A percentile compares a stretch with the other conserved stretches of the same genome.
phyloP scores from a whole-genome alignment of 1,140 invertebrate species.

The Cyclargus thomasi region DNA sequence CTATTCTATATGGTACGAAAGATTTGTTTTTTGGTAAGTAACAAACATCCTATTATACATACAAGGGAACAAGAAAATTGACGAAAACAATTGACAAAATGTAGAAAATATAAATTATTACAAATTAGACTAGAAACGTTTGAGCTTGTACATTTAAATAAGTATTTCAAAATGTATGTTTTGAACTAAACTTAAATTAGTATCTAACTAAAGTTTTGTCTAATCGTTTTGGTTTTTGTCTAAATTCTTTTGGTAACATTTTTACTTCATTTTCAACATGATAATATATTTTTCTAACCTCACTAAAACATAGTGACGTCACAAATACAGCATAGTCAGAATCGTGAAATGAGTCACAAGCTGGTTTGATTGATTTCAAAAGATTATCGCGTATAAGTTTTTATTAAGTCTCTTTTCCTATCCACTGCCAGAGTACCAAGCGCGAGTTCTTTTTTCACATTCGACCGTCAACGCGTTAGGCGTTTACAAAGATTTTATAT shows the following conservation, averaged over 20 bases:
- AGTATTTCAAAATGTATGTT: background rate
- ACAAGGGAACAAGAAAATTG: slow-evolving; percentile 27
- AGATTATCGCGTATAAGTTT: no score
- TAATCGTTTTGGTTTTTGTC: background rate
- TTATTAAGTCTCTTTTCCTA: no score
- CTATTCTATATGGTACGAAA: background rate
- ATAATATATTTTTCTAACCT: background rate
- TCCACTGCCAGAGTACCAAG: no score
- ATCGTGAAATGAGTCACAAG: no score
- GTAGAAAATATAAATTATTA: slow-evolving; percentile 24
- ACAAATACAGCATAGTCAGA: no score
- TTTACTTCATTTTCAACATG: background rate
- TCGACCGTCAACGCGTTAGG: no score
- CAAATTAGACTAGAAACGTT: background rate
- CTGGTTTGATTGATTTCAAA: no score
- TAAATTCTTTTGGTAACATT: background rate
- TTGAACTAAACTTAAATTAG: background rate
- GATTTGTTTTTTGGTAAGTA: background rate
- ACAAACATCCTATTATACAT: background rate
- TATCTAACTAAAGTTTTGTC: background rate
- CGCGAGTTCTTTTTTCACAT: no score
- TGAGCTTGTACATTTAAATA: background rate
- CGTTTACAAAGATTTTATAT: no score
- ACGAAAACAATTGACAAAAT: slow-evolving; percentile 35
- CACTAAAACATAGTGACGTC: background rate